Percentiles rank a stretch among this genome's conserved stretches.
phyloP scores from a whole-genome alignment of 2,888 invertebrate species.

The Cephus nigrinus region DNA sequence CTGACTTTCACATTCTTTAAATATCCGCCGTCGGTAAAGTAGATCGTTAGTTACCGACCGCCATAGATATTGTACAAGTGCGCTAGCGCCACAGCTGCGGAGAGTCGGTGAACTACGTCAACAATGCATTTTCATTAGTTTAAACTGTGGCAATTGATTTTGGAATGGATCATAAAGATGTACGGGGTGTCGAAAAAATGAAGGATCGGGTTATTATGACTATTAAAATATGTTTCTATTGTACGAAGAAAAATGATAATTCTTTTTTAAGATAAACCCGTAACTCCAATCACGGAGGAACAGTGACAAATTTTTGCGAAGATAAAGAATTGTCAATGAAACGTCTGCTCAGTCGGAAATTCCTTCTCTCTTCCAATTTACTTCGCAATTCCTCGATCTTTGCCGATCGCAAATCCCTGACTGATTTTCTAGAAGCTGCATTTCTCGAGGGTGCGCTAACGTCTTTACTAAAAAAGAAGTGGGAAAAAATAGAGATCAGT shows the following conservation, averaged over 20 bases:
- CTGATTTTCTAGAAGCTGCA: neutral
- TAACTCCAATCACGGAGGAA: neutral
- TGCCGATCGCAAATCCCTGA: neutral
- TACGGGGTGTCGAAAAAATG: neutral
- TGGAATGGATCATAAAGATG: neutral
- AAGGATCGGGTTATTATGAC: neutral
- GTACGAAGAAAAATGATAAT: neutral
- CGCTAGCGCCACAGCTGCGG: neutral
- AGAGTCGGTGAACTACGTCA: neutral
- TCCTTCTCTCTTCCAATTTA: neutral
- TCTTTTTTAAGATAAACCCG: neutral
- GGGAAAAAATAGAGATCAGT: neutral
- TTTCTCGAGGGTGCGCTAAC: neutral
- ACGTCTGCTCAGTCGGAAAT: neutral
- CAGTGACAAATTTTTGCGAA: neutral
- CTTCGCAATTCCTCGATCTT: neutral
- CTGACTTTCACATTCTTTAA: neutral
- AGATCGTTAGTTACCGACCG: neutral
- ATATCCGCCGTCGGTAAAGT: neutral
- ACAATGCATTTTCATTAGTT: neutral
- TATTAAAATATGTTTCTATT: neutral
- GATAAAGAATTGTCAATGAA: neutral
- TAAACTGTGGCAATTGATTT: neutral
- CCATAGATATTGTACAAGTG: neutral
- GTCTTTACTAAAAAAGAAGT: neutral